A percentile compares a stretch with the other conserved stretches of the same genome.
phyloP scores from a whole-genome alignment of 1,140 invertebrate genomes.

The Penaeus chinensis region DNA sequence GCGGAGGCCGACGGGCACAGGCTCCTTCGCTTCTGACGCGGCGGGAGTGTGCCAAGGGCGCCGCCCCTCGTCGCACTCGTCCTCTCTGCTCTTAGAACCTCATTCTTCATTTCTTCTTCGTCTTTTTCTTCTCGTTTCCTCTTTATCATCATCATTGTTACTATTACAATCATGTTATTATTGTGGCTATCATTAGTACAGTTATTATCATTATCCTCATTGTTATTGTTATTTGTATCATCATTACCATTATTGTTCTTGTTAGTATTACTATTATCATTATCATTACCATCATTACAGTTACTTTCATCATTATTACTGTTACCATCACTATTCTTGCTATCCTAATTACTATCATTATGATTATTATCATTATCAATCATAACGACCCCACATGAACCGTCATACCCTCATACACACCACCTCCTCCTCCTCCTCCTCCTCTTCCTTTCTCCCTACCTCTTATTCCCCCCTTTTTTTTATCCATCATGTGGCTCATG shows the following conservation, averaged over 20 bases:
- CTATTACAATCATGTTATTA: too few relatives aligned
- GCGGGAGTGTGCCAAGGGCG: not conserved
- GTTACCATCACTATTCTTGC: not conserved
- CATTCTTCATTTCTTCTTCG: not conserved
- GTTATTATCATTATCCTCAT: not conserved
- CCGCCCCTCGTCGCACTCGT: not conserved
- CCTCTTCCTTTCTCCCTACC: not conserved
- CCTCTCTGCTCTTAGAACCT: not conserved
- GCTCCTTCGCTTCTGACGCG: slow-evolving; percentile 9
- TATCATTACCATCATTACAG: not conserved
- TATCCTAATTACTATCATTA: not conserved
- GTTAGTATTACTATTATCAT: not conserved
- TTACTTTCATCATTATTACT: not conserved
- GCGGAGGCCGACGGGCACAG: not conserved
- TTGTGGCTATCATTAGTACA: not conserved
- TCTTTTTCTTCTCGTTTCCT: not conserved
- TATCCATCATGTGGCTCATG: not conserved
- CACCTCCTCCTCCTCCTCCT: not conserved
- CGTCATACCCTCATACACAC: not conserved
- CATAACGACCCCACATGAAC: not conserved
- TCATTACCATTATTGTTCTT: not conserved
- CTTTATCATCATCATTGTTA: too few relatives aligned
- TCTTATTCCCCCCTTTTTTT: slow-evolving; percentile 4
- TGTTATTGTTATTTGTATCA: not conserved
- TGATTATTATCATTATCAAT: not conserved